These are phyloP conservation scores for Penaeus indicus DNA, from an alignment of 1,140 invertebrate genomes.

Conservation along the genomic window DNA sequence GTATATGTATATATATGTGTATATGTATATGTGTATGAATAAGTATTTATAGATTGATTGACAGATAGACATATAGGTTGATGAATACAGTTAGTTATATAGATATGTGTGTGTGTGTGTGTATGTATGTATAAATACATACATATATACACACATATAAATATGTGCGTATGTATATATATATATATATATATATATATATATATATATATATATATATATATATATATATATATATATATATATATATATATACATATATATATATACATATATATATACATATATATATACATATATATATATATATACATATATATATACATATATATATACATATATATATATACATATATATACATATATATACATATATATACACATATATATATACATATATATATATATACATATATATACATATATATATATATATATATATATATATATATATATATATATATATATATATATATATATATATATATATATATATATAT, in stretches of 20 bases:
- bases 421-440: too few relatives aligned
- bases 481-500: too few relatives aligned
- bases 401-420: too few relatives aligned
- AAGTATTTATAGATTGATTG: too few relatives aligned
- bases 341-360: not conserved
- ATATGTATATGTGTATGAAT: too few relatives aligned
- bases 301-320: not conserved
- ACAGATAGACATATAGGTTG: too few relatives aligned
- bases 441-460: too few relatives aligned
- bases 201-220: slow-evolving; percentile 35
- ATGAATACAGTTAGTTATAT: not conserved
- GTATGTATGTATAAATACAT: not conserved
- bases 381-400: too few relatives aligned
- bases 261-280: slow-evolving; percentile 1
- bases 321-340: slow-evolving; percentile 3
- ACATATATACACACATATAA: not conserved
- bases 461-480: too few relatives aligned
- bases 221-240: not conserved
- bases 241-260: slow-evolving; percentile 19
- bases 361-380: not conserved
- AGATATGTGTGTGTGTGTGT: not conserved
- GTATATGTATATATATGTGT: too few relatives aligned
- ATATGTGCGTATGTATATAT: slow-evolving; percentile 35
- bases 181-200: slow-evolving; percentile 42
- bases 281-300: slow-evolving; percentile 9